Percentiles rank a stretch among this genome's conserved stretches.
phyloP scores from a whole-genome alignment of 2,113 vertebrate species.

The Lamprotornis superbus region DNA sequence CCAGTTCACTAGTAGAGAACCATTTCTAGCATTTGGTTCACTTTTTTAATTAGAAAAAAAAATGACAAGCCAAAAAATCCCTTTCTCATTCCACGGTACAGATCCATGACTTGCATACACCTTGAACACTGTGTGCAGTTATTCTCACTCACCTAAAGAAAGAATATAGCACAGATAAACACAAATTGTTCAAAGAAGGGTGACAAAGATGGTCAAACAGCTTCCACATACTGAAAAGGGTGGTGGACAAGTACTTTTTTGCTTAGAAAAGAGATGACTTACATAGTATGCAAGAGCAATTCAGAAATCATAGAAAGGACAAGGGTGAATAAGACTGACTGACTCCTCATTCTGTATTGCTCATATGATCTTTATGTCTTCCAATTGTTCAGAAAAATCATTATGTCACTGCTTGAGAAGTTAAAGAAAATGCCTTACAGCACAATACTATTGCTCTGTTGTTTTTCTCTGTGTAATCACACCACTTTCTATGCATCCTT shows the following conservation, averaged over 20 bases:
- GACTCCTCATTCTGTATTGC: not conserved
- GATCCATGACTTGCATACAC: not conserved
- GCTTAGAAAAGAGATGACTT: not conserved
- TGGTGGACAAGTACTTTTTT: not conserved
- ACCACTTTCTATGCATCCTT: not conserved
- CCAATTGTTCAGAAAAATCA: not conserved
- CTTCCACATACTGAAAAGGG: not conserved
- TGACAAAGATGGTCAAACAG: not conserved
- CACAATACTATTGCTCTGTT: not conserved
- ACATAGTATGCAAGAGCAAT: not conserved
- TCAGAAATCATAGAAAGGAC: not conserved
- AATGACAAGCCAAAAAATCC: not conserved
- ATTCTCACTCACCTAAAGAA: not conserved
- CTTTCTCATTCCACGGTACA: not conserved
- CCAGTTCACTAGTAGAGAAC: not conserved
- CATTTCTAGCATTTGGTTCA: not conserved
- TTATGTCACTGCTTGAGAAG: not conserved
- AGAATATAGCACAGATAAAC: not conserved
- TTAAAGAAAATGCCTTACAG: not conserved
- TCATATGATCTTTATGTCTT: not conserved
- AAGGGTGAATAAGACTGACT: not conserved
- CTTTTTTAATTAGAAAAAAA: not conserved
- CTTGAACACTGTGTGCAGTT: not conserved
- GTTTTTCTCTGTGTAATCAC: not conserved
- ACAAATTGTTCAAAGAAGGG: not conserved